Evolutionary conservation across 35 echinoderm and acorn worm genomes (phyloP).

Genomic region (Strongylocentrotus purpuratus): DNA sequence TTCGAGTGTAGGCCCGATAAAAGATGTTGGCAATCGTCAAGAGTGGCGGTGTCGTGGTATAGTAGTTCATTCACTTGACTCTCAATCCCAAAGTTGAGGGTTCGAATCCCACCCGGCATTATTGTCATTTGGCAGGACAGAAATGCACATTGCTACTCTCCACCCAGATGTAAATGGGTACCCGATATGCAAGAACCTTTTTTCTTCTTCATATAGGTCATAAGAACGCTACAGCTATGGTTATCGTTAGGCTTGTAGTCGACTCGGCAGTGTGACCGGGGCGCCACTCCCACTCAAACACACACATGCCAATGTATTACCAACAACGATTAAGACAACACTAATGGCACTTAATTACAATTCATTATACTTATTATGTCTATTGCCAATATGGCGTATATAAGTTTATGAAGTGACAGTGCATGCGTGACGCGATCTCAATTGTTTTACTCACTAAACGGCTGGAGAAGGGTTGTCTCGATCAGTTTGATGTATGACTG

Average conservation of each 20-base stretch:
- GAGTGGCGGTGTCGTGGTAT: no score
- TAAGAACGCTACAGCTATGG: no score
- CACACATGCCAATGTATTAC: neutral
- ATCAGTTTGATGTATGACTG: neutral
- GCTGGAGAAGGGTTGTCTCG: neutral
- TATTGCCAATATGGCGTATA: neutral
- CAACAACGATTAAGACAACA: neutral
- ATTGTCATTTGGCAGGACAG: no score
- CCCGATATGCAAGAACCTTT: no score
- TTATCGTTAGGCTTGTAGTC: neutral
- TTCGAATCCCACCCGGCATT: no score
- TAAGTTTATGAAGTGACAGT: neutral
- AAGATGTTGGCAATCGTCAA: no score
- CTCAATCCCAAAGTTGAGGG: no score
- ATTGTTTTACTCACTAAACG: neutral
- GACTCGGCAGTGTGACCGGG: neutral
- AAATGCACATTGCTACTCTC: no score
- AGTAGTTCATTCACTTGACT: no score
- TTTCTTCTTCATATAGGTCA: no score
- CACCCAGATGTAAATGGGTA: no score
- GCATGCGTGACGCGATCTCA: neutral
- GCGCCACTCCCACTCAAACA: neutral
- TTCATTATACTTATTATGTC: slow-evolving; percentile 32
- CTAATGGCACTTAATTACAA: slow-evolving; percentile 46
- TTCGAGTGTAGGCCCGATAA: no score